These are phyloP conservation scores for Pseudomugil tenellus DNA, from an alignment of 2,797 vertebrate genomes.

Conservation along the genomic window DNA sequence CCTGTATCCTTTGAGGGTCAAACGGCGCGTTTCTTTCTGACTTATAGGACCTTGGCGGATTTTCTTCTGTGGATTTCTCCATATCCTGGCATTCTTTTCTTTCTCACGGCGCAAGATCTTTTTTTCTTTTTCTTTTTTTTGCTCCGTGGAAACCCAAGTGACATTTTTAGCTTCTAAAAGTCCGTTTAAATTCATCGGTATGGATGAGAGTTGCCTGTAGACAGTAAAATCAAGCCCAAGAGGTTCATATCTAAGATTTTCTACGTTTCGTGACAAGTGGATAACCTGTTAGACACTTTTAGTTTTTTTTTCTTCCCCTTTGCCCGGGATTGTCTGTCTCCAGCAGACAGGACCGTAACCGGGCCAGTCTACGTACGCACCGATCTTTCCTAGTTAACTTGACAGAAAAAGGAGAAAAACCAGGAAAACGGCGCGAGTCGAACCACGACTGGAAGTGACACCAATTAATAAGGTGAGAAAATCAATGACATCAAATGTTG, in stretches of 20 bases:
- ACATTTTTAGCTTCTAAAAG: constrained; percentile 67
- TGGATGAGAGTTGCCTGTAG: constrained; percentile 55
- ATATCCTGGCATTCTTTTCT: background rate
- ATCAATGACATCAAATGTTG: constrained; percentile 15
- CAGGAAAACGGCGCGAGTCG: constrained; percentile 57
- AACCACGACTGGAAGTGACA: constrained; percentile 55
- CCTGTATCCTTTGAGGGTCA: constrained; percentile 63
- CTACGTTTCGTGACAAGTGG: constrained; percentile 66
- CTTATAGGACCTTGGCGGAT: constrained; percentile 35
- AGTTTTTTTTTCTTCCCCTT: constrained; percentile 6
- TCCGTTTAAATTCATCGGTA: constrained; percentile 49
- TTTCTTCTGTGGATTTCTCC: constrained; percentile 55
- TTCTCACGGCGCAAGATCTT: constrained; percentile 54
- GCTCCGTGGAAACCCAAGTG: constrained; percentile 67
- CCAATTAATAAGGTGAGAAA: constrained; percentile 72
- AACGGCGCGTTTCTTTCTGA: constrained; percentile 25
- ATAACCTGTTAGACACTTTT: constrained; percentile 76
- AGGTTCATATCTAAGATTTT: constrained; percentile 20
- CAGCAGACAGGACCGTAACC: constrained; percentile 62
- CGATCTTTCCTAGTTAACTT: constrained; percentile 66
- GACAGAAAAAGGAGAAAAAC: constrained; percentile 5
- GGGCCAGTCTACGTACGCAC: constrained; percentile 59
- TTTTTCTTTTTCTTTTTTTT: constrained; percentile 55
- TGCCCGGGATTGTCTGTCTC: constrained; percentile 58
- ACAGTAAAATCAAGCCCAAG: constrained; percentile 43